phyloP scores from a whole-genome alignment of 2,113 vertebrate genomes.

The Oceanodroma tethys region DNA sequence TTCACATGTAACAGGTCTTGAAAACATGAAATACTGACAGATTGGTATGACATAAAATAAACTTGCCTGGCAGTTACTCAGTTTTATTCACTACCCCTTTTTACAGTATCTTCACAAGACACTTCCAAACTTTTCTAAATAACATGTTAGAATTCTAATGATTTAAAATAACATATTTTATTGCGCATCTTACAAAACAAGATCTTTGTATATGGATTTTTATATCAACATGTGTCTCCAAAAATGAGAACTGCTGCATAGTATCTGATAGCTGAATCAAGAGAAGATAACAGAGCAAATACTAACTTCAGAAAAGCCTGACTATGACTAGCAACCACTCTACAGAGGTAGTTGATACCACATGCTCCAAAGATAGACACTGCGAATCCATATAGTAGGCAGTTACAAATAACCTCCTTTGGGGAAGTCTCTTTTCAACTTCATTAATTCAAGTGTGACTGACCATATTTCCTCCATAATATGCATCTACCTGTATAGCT shows the following conservation, averaged over 20 bases:
- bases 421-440: not conserved
- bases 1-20: not conserved
- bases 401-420: not conserved
- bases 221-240: not conserved
- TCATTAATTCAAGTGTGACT: not conserved
- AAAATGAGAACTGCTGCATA: not conserved
- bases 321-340: not conserved
- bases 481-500: not conserved
- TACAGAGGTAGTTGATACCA: not conserved
- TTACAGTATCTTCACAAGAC: not conserved
- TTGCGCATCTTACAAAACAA: not conserved
- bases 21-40: conserved; percentile 10
- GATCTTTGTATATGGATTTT: not conserved
- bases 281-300: not conserved
- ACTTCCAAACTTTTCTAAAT: not conserved
- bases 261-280: not conserved
- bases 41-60: not conserved
- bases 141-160: not conserved
- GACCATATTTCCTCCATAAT: not conserved
- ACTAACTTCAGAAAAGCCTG: not conserved
- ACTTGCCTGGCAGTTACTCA: not conserved
- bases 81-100: not conserved
- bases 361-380: not conserved
- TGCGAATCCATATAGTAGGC: not conserved
- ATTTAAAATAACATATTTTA: not conserved